phyloP scores from a whole-genome alignment of 64 coral and sea anemone species.

The Dendronephthya gigantea region DNA sequence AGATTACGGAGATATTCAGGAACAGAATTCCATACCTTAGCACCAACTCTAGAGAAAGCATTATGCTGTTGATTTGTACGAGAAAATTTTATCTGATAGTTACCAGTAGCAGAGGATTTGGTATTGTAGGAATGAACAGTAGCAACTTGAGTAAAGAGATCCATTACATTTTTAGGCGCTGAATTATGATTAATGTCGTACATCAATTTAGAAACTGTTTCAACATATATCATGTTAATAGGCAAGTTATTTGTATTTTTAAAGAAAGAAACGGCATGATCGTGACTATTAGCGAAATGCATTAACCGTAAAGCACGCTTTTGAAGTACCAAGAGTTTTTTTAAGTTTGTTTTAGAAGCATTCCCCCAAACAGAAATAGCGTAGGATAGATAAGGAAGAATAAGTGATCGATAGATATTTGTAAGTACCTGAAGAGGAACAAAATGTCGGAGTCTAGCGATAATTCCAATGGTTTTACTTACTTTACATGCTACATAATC shows the following conservation, averaged over 20 bases:
- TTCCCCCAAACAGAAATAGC: not conserved
- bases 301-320: not conserved
- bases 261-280: not conserved
- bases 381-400: not conserved
- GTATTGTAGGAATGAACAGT: constrained; percentile 27
- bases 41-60: constrained; percentile 27
- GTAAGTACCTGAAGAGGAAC: not conserved
- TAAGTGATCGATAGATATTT: not conserved
- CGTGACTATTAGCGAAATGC: not conserved
- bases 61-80: constrained; percentile 7
- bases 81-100: constrained; percentile 17
- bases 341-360: not conserved
- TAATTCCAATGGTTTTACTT: not conserved
- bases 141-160: constrained; percentile 17
- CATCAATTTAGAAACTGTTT: not conserved
- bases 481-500: not conserved
- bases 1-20: not conserved
- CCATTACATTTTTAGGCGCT: not conserved
- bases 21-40: constrained; percentile 26
- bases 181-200: not conserved
- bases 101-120: not conserved
- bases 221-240: not conserved
- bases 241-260: not conserved
- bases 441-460: not conserved
- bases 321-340: not conserved